Evolutionary conservation across 1,140 invertebrate species (phyloP).

Genomic region (Trichoplusia ni): DNA sequence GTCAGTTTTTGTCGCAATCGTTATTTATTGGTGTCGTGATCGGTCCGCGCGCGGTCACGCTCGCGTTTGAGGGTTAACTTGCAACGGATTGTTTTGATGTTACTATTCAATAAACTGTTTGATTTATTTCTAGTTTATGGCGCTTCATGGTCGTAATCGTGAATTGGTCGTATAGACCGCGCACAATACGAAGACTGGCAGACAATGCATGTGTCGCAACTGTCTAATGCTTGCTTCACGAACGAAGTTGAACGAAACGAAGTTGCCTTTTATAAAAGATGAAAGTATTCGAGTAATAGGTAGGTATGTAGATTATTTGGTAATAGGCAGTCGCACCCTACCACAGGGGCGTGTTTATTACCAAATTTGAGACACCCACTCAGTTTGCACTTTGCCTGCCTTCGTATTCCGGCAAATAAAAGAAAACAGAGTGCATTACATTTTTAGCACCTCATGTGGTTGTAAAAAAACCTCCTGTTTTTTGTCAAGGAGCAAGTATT

Average conservation of each 20-base stretch:
- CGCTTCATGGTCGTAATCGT: conserved; percentile 18
- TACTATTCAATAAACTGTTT: conserved; percentile 27
- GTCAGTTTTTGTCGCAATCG: conserved; percentile 45
- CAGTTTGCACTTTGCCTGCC: conserved; percentile 4
- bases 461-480: too few relatives aligned
- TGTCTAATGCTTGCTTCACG: neutral
- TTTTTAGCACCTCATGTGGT: neutral
- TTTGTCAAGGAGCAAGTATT: neutral
- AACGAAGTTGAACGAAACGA: neutral
- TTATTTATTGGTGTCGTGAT: conserved; percentile 38
- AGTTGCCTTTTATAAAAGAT: neutral
- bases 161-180: conserved; percentile 22
- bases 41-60: conserved; percentile 25
- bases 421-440: neutral
- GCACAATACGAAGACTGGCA: neutral
- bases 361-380: conserved; percentile 2
- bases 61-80: conserved; percentile 28
- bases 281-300: too few relatives aligned
- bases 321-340: neutral
- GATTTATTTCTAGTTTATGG: conserved; percentile 22
- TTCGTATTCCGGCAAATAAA: neutral
- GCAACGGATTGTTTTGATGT: conserved; percentile 20
- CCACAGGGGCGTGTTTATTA: conserved; percentile 3
- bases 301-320: conserved; percentile 1
- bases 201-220: conserved; percentile 1